Percentiles rank a stretch among this genome's conserved stretches.
Evolutionary conservation across 2,113 vertebrate species (phyloP).

Genomic region (Accipiter cooperii): DNA sequence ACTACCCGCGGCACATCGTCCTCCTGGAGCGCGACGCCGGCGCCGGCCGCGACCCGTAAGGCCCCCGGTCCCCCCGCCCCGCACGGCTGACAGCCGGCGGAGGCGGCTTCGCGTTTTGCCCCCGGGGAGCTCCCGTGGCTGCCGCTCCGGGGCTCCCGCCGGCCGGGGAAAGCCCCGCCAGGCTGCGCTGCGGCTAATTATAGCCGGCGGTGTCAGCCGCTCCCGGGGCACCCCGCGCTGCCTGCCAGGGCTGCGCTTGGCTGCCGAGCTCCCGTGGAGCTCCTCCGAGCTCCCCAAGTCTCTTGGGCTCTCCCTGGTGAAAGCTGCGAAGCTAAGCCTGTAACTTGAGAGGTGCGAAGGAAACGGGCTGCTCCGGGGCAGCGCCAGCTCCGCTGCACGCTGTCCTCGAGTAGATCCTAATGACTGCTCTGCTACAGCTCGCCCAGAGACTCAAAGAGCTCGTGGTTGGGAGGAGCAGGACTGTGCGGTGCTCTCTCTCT

Average conservation of each 20-base stretch:
- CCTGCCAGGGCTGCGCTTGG: background rate
- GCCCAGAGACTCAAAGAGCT: accelerated
- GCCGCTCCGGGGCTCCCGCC: background rate
- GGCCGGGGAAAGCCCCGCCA: background rate
- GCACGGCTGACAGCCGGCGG: too few relatives aligned
- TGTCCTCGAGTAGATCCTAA: too few relatives aligned
- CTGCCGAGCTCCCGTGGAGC: background rate
- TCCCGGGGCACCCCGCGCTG: background rate
- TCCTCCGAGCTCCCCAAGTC: background rate
- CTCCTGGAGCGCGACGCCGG: constrained; percentile 88
- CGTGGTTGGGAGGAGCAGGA: background rate
- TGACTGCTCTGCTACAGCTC: background rate
- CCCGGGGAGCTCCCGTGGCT: background rate
- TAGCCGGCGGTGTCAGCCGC: background rate
- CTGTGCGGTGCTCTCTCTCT: background rate
- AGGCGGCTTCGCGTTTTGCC: background rate
- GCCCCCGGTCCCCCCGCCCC: background rate
- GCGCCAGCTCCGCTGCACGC: accelerated
- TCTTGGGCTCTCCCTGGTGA: background rate
- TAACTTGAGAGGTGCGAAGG: background rate
- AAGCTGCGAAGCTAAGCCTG: background rate
- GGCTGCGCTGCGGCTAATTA: background rate
- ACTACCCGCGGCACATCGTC: constrained; percentile 94
- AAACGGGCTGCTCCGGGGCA: background rate
- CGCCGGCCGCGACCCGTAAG: constrained; percentile 84